phyloP scores from a whole-genome alignment of 2,113 vertebrate species.

The Serilophus lunatus region DNA sequence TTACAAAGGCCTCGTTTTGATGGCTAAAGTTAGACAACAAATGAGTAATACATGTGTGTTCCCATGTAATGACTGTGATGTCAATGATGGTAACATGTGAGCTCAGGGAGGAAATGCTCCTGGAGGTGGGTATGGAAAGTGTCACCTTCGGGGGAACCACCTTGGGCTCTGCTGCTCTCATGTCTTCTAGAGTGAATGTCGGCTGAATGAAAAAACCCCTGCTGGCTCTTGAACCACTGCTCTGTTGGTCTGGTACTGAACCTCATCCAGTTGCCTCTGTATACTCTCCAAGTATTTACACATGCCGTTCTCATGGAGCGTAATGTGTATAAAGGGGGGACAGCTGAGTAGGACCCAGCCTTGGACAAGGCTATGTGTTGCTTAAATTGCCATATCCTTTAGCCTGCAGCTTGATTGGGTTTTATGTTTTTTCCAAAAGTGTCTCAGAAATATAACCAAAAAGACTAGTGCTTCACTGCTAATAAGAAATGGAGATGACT shows the following conservation, averaged over 20 bases:
- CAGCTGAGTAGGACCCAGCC: background rate
- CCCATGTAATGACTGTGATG: background rate
- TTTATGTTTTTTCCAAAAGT: background rate
- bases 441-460: background rate
- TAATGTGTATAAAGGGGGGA: background rate
- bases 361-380: background rate
- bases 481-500: background rate
- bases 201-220: background rate
- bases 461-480: background rate
- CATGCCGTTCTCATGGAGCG: background rate
- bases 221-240: background rate
- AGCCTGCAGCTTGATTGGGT: background rate
- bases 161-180: background rate
- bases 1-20: background rate
- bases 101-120: background rate
- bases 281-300: background rate
- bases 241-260: background rate
- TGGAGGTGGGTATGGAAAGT: background rate
- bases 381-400: background rate
- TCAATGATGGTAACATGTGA: background rate
- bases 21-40: background rate
- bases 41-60: background rate
- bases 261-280: background rate
- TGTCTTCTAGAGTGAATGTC: background rate
- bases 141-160: rapidly evolving